phyloP scores from a whole-genome alignment of 2,888 invertebrate genomes.

The Limnephilus rhombicus region DNA sequence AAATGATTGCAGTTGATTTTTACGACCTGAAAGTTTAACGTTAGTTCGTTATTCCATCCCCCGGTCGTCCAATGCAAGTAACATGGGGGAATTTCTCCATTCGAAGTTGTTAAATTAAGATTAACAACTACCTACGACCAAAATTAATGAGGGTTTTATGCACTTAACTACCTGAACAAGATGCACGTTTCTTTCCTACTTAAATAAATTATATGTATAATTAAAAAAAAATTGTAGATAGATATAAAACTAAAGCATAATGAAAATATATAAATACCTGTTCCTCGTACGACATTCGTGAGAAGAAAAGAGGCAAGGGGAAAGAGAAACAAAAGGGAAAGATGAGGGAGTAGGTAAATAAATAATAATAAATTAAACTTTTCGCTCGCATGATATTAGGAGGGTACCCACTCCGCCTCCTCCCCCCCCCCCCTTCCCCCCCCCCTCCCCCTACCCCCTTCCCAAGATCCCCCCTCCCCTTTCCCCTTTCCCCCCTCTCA shows the following conservation, averaged over 20 bases:
- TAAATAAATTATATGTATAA: neutral
- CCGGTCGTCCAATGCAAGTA: neutral
- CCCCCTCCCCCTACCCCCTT: too few species aligned
- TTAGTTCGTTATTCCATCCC: neutral
- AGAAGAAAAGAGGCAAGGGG: too few species aligned
- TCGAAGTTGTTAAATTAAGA: neutral
- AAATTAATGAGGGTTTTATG: neutral
- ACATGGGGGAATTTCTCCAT: neutral
- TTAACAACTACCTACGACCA: neutral
- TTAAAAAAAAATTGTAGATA: neutral
- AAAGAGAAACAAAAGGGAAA: too few species aligned
- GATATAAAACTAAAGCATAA: neutral
- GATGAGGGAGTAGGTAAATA: too few species aligned
- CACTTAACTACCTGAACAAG: neutral
- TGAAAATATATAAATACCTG: neutral
- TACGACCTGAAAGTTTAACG: constrained; percentile 37
- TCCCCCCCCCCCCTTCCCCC: too few species aligned
- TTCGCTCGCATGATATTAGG: too few species aligned
- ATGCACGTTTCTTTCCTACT: neutral
- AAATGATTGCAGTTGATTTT: constrained; percentile 18
- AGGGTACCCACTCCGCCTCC: too few species aligned
- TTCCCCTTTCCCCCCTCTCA: too few species aligned
- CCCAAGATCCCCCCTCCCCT: too few species aligned
- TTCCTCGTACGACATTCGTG: too few species aligned
- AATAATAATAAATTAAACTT: too few species aligned